Evolutionary conservation across 2,113 vertebrate genomes (phyloP).

Genomic region (Leuciscus idus): DNA sequence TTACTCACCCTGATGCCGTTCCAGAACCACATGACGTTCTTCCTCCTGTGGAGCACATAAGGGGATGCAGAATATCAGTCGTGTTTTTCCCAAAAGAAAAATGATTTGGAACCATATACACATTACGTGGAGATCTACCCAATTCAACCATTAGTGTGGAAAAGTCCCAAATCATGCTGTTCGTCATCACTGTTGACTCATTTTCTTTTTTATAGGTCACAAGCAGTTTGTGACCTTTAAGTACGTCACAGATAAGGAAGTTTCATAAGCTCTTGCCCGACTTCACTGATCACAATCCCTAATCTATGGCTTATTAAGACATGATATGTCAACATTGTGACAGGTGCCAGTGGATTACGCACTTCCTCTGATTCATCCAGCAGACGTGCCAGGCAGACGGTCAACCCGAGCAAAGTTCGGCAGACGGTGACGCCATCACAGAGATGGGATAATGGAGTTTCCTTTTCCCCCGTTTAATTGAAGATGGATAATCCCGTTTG

Average conservation of each 20-base stretch:
- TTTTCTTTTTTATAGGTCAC: not conserved
- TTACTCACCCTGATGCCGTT: constrained; percentile 7
- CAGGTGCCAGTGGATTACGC: constrained; percentile 35
- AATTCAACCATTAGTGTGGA: not conserved
- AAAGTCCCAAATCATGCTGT: too few species aligned
- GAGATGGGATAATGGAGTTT: not conserved
- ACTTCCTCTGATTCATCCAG: constrained; percentile 22
- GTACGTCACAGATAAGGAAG: not conserved
- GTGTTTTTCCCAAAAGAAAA: not conserved
- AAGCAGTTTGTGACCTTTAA: constrained; percentile 23
- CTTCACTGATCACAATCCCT: not conserved
- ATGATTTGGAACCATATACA: not conserved
- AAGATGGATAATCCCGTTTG: constrained; percentile 31
- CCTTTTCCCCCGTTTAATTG: constrained; percentile 6
- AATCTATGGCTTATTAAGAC: constrained; percentile 25
- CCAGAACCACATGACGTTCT: constrained; percentile 18
- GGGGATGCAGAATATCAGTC: not conserved
- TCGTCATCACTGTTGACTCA: not conserved
- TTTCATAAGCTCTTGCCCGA: not conserved
- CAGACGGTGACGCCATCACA: constrained; percentile 16
- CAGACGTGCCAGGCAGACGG: not conserved
- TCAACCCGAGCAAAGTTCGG: not conserved
- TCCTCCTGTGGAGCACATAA: constrained; percentile 18
- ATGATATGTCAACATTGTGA: constrained; percentile 45
- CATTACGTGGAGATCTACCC: not conserved